phyloP scores from a whole-genome alignment of 2,888 invertebrate species.

The Acleris cristana region DNA sequence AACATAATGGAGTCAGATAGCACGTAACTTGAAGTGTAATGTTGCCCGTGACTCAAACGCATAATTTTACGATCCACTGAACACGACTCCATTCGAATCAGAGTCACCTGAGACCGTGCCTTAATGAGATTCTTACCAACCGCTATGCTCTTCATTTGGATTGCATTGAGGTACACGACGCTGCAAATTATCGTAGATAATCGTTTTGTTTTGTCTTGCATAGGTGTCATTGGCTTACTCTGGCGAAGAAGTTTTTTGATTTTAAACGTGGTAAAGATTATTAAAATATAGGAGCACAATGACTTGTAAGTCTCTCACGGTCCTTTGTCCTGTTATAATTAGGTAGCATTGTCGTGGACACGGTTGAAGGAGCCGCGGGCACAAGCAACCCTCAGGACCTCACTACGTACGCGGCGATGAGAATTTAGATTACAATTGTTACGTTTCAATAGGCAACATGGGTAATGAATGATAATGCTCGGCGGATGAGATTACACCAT shows the following conservation, averaged over 20 bases:
- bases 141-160: slow-evolving; percentile 8
- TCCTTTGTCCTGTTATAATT: slow-evolving; percentile 69
- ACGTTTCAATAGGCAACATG: slow-evolving; percentile 61
- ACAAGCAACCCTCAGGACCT: slow-evolving; percentile 66
- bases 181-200: slow-evolving; percentile 9
- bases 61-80: slow-evolving; percentile 63
- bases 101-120: slow-evolving; percentile 39
- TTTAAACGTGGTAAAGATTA: background rate
- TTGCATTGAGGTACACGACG: slow-evolving; percentile 7
- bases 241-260: background rate
- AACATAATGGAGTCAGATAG: slow-evolving; percentile 50
- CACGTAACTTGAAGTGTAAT: slow-evolving; percentile 50
- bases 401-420: slow-evolving; percentile 57
- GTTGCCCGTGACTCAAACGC: slow-evolving; percentile 54
- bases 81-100: slow-evolving; percentile 50
- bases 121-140: slow-evolving; percentile 28
- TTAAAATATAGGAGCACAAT: slow-evolving; percentile 54
- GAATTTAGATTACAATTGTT: slow-evolving; percentile 73
- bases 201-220: slow-evolving; percentile 13
- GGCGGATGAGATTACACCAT: slow-evolving; percentile 38
- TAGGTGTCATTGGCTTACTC: slow-evolving; percentile 16
- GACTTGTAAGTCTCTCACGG: slow-evolving; percentile 67
- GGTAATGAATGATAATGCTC: slow-evolving; percentile 38
- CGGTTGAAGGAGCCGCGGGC: slow-evolving; percentile 61
- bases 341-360: slow-evolving; percentile 74